These are phyloP conservation scores for Drosophila atroscutellata DNA, from an alignment of 2,888 invertebrate genomes.

Conservation along the genomic window DNA sequence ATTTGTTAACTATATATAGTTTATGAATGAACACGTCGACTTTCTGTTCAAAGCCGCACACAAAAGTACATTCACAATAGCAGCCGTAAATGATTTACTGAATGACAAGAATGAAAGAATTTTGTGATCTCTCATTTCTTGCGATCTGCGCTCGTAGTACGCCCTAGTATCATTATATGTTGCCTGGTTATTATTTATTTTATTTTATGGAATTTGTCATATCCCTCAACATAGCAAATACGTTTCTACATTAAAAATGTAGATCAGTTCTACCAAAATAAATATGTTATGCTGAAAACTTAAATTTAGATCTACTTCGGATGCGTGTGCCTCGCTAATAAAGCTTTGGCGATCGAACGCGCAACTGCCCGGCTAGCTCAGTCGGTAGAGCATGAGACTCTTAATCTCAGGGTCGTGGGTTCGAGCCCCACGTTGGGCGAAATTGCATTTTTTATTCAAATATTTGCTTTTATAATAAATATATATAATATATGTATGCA, in stretches of 20 bases:
- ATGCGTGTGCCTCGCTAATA: neutral
- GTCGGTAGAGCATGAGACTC: conserved; percentile 85
- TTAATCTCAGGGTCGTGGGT: conserved; percentile 85
- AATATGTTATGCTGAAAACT: neutral
- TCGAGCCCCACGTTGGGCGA: conserved; percentile 85
- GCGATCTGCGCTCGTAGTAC: neutral
- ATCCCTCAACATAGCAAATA: neutral
- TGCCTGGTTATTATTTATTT: neutral
- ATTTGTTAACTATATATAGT: conserved; percentile 36
- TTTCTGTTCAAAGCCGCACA: neutral
- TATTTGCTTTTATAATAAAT: neutral
- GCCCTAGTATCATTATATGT: neutral
- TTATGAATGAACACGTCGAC: conserved; percentile 48
- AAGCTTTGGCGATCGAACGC: neutral
- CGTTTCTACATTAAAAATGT: neutral
- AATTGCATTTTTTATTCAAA: conserved; percentile 18
- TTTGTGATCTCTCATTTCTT: too few relatives aligned
- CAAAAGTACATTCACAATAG: conserved; percentile 1
- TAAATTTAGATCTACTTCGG: neutral
- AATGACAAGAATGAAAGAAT: neutral
- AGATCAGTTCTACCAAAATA: neutral
- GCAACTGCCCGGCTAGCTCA: conserved; percentile 84
- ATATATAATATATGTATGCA: neutral
- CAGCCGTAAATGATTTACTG: neutral
- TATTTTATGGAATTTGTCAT: neutral